A percentile compares a stretch with the other conserved stretches of the same genome.
Evolutionary conservation across 2,888 invertebrate genomes (phyloP).

Genomic region (Cerastoderma edule): DNA sequence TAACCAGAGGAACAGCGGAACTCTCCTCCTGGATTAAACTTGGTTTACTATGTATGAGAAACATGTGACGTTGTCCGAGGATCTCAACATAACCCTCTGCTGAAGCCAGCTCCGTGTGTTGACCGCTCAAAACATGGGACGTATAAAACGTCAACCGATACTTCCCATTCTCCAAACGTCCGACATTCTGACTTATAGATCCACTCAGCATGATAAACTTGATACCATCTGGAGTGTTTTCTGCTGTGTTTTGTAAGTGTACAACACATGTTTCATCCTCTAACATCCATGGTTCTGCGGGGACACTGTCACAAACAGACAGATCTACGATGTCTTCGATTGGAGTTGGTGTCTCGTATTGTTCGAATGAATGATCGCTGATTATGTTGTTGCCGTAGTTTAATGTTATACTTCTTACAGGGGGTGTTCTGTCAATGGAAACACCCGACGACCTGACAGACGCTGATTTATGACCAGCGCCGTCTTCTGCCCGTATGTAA

Average conservation of each 20-base stretch:
- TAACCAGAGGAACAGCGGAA: not conserved
- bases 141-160: conserved; percentile 37
- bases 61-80: conserved; percentile 27
- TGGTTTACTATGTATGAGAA: conserved; percentile 42
- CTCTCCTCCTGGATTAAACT: not conserved
- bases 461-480: conserved; percentile 35
- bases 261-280: not conserved
- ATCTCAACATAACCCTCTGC: conserved; percentile 34
- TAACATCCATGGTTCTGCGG: not conserved
- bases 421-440: conserved; percentile 39
- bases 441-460: conserved; percentile 42
- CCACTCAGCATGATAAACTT: conserved; percentile 19
- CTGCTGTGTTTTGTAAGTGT: not conserved
- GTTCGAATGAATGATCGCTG: conserved; percentile 40
- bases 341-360: not conserved
- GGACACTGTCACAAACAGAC: not conserved
- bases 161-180: conserved; percentile 2
- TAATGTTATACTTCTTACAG: conserved; percentile 24
- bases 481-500: conserved; percentile 40
- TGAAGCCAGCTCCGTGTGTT: conserved; percentile 21
- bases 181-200: conserved; percentile 15
- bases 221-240: conserved; percentile 17
- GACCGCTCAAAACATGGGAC: conserved; percentile 31
- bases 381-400: conserved; percentile 30
- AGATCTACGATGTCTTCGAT: conserved; percentile 6